Conservation (phyloP, 2,888 invertebrate genomes). For the Timema cristinae region DNA sequence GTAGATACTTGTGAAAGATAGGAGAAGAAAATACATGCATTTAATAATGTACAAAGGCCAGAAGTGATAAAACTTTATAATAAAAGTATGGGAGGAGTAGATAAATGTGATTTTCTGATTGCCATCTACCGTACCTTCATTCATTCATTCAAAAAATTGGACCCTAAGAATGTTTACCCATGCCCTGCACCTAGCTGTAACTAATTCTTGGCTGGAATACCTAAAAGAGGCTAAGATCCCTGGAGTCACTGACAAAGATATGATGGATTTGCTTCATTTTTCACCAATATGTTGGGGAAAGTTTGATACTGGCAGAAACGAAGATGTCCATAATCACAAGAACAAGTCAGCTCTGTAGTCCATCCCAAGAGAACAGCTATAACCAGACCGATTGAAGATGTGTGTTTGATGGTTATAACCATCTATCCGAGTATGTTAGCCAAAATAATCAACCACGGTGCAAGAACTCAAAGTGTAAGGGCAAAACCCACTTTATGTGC, state of each 20-base stretch:
- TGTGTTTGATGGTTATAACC: not conserved
- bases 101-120: constrained; percentile 32
- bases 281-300: not conserved
- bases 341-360: not conserved
- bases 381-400: not conserved
- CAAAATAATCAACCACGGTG: not conserved
- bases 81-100: constrained; percentile 34
- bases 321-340: not conserved
- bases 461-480: not conserved
- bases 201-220: constrained; percentile 30
- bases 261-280: constrained; percentile 3
- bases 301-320: not conserved
- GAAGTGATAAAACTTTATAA: constrained; percentile 33
- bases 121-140: constrained; percentile 28
- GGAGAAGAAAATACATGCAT: constrained; percentile 28
- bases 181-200: constrained; percentile 28
- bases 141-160: constrained; percentile 29
- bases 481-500: not conserved
- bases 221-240: not conserved
- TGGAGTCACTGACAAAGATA: not conserved
- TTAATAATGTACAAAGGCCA: constrained; percentile 30
- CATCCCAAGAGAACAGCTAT: not conserved
- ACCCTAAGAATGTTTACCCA: constrained; percentile 30
- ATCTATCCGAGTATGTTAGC: not conserved
- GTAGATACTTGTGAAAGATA: not conserved